A percentile compares a stretch with the other conserved stretches of the same genome.
Evolutionary conservation across 2,113 vertebrate genomes (phyloP).

Genomic region (Elgaria multicarinata): DNA sequence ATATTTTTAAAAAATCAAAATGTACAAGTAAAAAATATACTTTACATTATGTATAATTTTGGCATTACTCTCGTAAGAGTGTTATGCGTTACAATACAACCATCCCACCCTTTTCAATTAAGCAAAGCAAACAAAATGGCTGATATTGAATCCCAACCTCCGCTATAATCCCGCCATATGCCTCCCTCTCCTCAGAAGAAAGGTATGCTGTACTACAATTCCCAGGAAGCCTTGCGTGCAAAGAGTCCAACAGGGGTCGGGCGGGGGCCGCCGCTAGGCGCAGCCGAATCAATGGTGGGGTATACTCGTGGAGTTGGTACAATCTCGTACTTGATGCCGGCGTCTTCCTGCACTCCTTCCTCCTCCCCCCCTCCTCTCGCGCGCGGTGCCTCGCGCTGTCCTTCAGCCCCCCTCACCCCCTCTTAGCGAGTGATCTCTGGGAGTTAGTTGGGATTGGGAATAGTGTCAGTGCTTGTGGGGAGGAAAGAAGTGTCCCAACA

Average conservation of each 20-base stretch:
- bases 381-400: not conserved
- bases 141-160: not conserved
- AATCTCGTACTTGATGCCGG: no score
- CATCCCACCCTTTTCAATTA: no score
- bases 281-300: no score
- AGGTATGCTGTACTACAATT: not conserved
- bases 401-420: not conserved
- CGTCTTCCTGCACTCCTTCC: not conserved
- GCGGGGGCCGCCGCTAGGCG: no score
- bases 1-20: not conserved
- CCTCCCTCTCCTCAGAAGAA: not conserved
- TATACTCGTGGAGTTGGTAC: not conserved
- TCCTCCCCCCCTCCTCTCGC: not conserved
- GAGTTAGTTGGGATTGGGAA: not conserved
- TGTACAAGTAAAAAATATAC: not conserved
- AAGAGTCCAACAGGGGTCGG: not conserved
- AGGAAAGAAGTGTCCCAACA: not conserved
- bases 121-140: constrained; percentile 23
- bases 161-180: not conserved
- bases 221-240: not conserved
- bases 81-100: not conserved
- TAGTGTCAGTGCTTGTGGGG: not conserved
- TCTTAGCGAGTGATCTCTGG: not conserved
- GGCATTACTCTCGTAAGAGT: not conserved
- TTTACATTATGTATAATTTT: not conserved